phyloP scores from a whole-genome alignment of 2,888 invertebrate species.

The Cataglyphis altisquamis region DNA sequence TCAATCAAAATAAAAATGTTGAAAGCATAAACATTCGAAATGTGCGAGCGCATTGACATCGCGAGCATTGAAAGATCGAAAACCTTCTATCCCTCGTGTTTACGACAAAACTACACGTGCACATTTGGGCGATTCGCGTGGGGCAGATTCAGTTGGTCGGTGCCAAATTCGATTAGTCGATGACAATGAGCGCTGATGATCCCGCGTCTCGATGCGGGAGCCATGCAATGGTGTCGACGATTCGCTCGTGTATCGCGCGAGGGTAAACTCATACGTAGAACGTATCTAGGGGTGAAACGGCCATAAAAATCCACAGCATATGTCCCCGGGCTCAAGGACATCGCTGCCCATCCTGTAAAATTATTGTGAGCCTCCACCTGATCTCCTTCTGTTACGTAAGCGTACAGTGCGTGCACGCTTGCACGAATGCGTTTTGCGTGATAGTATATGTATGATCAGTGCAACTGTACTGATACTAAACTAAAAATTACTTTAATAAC shows the following conservation, averaged over 20 bases:
- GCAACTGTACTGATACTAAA: not conserved
- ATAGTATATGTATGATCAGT: not conserved
- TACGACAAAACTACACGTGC: conserved; percentile 34
- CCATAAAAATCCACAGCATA: conserved; percentile 75
- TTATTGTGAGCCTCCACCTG: conserved; percentile 74
- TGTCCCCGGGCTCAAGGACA: conserved; percentile 68
- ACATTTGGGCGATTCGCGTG: conserved; percentile 60
- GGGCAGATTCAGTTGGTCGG: conserved; percentile 75
- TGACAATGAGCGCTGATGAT: conserved; percentile 83
- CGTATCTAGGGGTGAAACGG: conserved; percentile 32
- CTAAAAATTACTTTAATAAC: not conserved
- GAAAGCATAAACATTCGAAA: conserved; percentile 15
- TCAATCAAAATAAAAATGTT: conserved; percentile 13
- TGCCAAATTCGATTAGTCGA: conserved; percentile 82
- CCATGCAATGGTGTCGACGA: conserved; percentile 76
- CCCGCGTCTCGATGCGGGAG: conserved; percentile 78
- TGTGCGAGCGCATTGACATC: conserved; percentile 27
- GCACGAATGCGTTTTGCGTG: not conserved
- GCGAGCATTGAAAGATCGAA: conserved; percentile 13
- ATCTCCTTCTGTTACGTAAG: conserved; percentile 58
- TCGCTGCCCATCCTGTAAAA: conserved; percentile 52
- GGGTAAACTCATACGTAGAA: conserved; percentile 51
- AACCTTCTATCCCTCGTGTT: conserved; percentile 23
- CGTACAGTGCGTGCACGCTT: not conserved
- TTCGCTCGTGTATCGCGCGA: conserved; percentile 60